Base-by-base conservation (phyloP, 2,113 vertebrate genomes). In the Brachirus orientalis region DNA sequence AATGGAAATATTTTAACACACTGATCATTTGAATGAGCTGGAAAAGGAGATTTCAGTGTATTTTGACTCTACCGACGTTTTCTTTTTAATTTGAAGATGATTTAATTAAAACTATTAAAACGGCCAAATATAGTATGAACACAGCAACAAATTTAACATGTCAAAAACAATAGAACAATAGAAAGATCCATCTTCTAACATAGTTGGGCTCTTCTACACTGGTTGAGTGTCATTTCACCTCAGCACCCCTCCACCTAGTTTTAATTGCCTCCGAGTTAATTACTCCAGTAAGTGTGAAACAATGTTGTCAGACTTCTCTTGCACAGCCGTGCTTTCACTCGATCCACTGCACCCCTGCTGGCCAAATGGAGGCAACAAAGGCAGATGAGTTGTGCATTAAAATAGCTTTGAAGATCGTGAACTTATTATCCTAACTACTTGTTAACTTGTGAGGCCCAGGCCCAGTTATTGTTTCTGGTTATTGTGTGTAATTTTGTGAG, bases 191-290 rank as follows among this genome's bases (percentile, higher is more conserved):
- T 77, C 70, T 70, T 59, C 70, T 70, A 74, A 79, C 75, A 40
- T 75, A 35, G 81, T 59, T 45, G 72, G 63, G 75, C 63, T 88
- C 66, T 88, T 75, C 63, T 66, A 77, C 80, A 80, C 70, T 78
- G 77, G 75, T 77, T 61, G 63, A 67, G 82, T 61, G 70, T 86
- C 83, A 63, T 87, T 83, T 87, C 89, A 86, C 88, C 83, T 86
- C 86, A 69, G 85, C 86, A 72, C 76, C 83, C 85, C 83, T 87
- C 78, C 88, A 89, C 91, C 91, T 90, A 83, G 80, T 90, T 90
- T 89, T 90, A 91, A 92, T 92, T 91, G 89, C 89, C 81, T 90
- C 80, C 2, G 58, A 91, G 90, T 91, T 92, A 90, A 91, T 93
- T 90, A 92, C 88, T 87, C 83, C 80, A 79, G 87, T 67, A 89